Conservation (phyloP, 2,888 invertebrate species). For the Dasysyrphus tricinctus region DNA sequence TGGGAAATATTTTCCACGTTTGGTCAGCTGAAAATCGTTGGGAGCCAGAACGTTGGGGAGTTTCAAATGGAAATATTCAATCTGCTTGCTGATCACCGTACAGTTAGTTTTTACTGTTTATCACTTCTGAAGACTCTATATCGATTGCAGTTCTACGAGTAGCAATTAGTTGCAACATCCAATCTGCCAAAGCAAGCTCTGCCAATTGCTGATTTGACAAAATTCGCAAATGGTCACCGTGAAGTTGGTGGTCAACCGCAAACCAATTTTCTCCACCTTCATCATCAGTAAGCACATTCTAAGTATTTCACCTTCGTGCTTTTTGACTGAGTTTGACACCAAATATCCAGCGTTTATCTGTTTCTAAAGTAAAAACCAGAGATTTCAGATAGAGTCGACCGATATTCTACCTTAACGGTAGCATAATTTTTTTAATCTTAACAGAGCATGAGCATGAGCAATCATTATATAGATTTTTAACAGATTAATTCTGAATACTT, state of each 20-base stretch:
- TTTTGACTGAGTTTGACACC: constrained; percentile 85
- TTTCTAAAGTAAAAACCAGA: constrained; percentile 91
- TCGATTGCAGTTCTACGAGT: constrained; percentile 86
- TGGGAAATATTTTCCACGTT: constrained; percentile 90
- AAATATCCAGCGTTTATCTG: constrained; percentile 91
- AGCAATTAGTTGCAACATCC: constrained; percentile 82
- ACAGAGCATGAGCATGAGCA: too few relatives aligned
- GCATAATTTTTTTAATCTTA: too few relatives aligned
- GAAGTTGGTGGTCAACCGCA: constrained; percentile 91
- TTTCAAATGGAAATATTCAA: constrained; percentile 90
- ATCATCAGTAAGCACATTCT: constrained; percentile 86
- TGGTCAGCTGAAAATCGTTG: constrained; percentile 91
- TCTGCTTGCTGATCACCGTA: constrained; percentile 94
- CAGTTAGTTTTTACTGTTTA: constrained; percentile 90
- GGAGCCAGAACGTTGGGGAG: constrained; percentile 93
- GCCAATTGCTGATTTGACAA: constrained; percentile 89
- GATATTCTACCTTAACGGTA: too few relatives aligned
- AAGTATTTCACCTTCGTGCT: constrained; percentile 88
- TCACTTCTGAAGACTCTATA: constrained; percentile 92
- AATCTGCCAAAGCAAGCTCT: constrained; percentile 86
- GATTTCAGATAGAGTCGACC: constrained; percentile 83
- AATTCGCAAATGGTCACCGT: constrained; percentile 85
- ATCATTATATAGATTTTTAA: too few relatives aligned
- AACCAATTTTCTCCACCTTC: constrained; percentile 91
- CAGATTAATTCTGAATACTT: too few relatives aligned